Evolutionary conservation across 2,888 invertebrate genomes (phyloP).

Genomic region (Ceriagrion tenellum): DNA sequence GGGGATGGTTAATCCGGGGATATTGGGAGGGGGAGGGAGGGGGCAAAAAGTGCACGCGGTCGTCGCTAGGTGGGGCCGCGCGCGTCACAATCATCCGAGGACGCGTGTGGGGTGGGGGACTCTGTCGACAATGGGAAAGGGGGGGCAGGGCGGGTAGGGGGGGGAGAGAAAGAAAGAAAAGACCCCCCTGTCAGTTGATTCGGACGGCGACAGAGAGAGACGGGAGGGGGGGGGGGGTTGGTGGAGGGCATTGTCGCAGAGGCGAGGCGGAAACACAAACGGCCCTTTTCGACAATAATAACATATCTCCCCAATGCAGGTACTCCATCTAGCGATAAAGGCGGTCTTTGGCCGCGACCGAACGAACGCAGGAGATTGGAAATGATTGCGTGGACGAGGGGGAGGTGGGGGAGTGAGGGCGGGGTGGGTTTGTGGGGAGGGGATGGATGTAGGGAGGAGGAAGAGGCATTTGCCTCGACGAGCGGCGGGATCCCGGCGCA

Average conservation of each 20-base stretch:
- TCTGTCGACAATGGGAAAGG: not conserved
- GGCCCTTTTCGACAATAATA: not conserved
- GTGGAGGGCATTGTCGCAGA: slow-evolving; percentile 1
- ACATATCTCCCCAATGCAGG: slow-evolving; percentile 13
- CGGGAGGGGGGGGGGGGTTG: no score
- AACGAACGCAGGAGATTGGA: not conserved
- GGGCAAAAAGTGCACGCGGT: not conserved
- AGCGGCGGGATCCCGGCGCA: no score
- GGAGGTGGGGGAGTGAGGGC: not conserved
- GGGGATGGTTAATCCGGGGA: not conserved
- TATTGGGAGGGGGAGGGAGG: not conserved
- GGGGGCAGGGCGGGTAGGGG: no score
- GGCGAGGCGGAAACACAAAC: slow-evolving; percentile 32
- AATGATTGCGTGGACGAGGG: not conserved
- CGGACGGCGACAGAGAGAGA: no score
- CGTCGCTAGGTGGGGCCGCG: not conserved
- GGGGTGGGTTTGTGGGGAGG: not conserved
- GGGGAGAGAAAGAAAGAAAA: no score
- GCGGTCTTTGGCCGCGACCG: not conserved
- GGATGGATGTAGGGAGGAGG: no score
- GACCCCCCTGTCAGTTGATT: no score
- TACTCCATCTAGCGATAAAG: slow-evolving; percentile 31
- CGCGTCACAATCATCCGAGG: not conserved
- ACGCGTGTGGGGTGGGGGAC: not conserved
- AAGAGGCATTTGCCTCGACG: not conserved